These are phyloP conservation scores for Sitobion miscanthi DNA, from an alignment of 1,140 invertebrate species.

Conservation along the genomic window DNA sequence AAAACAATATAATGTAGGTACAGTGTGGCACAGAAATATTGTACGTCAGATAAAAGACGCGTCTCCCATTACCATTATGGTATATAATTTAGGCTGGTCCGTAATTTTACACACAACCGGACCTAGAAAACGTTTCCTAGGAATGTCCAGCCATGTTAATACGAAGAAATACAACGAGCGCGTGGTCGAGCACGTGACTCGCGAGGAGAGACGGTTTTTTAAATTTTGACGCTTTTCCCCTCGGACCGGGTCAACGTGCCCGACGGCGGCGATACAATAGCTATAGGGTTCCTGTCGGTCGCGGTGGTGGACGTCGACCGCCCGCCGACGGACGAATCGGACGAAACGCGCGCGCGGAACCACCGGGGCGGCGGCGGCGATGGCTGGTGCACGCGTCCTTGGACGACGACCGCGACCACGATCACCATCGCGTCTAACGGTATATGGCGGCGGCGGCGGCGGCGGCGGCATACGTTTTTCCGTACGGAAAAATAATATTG, in stretches of 20 bases:
- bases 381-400: neutral
- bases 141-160: neutral
- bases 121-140: neutral
- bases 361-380: neutral
- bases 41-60: neutral
- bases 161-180: neutral
- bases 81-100: neutral
- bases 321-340: neutral
- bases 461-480: neutral
- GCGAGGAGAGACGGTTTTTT: neutral
- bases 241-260: neutral
- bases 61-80: too few species aligned
- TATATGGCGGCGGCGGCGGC: neutral
- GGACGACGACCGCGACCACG: slow-evolving; percentile 19
- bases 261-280: neutral
- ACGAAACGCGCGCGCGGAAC: neutral
- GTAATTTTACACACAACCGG: neutral
- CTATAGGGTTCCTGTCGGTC: neutral
- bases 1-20: too few species aligned
- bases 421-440: neutral
- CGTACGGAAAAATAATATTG: neutral
- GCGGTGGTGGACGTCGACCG: neutral
- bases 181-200: too few species aligned
- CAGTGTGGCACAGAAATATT: neutral
- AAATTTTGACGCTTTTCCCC: neutral